A percentile compares a stretch with the other conserved stretches of the same genome.
Conservation (phyloP, 2,797 vertebrate genomes). For the Melanotaenia parkinsoni region DNA sequence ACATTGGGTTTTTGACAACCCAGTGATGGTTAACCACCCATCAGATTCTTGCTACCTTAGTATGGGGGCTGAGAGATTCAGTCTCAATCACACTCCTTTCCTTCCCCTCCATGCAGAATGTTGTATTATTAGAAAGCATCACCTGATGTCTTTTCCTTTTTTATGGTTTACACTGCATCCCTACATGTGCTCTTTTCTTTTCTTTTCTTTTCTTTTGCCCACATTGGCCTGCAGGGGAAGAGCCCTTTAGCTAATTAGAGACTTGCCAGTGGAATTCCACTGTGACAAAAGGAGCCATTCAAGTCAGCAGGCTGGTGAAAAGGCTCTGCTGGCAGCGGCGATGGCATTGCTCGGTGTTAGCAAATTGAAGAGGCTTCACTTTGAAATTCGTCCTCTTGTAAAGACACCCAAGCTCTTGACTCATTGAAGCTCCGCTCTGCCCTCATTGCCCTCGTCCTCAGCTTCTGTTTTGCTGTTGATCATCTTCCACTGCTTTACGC, state of each 20-base stretch:
- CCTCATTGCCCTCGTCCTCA: not conserved
- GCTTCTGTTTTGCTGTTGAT: constrained; percentile 36
- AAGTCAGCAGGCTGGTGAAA: constrained; percentile 57
- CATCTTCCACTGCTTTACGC: constrained; percentile 19
- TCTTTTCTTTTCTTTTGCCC: constrained; percentile 30
- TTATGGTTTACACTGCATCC: constrained; percentile 43
- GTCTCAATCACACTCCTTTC: constrained; percentile 1
- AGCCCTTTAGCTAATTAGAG: constrained; percentile 76
- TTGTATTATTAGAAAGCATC: constrained; percentile 47
- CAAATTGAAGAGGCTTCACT: constrained; percentile 57
- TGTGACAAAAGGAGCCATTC: constrained; percentile 76
- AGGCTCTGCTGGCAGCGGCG: constrained; percentile 54
- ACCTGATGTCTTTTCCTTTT: constrained; percentile 31
- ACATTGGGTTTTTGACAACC: constrained; percentile 25
- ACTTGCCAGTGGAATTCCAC: constrained; percentile 73
- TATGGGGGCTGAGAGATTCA: not conserved
- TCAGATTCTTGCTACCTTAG: constrained; percentile 31
- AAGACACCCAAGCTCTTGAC: constrained; percentile 29
- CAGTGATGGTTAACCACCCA: constrained; percentile 46
- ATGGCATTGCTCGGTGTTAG: constrained; percentile 53
- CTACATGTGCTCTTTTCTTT: constrained; percentile 22
- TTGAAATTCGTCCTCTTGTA: constrained; percentile 53
- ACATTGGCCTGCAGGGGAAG: constrained; percentile 60
- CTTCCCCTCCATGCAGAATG: constrained; percentile 22
- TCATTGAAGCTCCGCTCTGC: constrained; percentile 20